A percentile compares a stretch with the other conserved stretches of the same genome.
Conservation (phyloP, 2,797 vertebrate genomes). For the Sebastes steindachneri region DNA sequence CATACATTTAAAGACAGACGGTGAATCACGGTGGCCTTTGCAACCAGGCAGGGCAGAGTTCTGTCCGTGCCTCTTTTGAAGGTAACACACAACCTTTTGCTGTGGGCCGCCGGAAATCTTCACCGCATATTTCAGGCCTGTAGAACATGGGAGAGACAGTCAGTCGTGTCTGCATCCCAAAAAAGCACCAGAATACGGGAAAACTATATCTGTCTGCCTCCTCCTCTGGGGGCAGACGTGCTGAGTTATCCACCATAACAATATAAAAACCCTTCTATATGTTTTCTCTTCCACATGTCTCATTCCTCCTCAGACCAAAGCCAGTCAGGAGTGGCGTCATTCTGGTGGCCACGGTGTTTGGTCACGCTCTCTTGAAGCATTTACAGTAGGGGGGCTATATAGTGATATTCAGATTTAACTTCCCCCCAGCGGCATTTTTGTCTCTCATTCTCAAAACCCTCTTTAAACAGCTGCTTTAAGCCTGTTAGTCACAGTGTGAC, state of each 20-base stretch:
- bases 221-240: not conserved
- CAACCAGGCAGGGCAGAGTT: not conserved
- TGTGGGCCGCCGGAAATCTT: not conserved
- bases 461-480: constrained; percentile 36
- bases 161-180: not conserved
- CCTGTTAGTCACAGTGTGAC: constrained; percentile 53
- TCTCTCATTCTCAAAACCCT: constrained; percentile 18
- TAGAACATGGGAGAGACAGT: not conserved
- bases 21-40: not conserved
- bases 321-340: constrained; percentile 12
- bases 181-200: constrained; percentile 19
- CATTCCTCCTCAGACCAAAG: constrained; percentile 9
- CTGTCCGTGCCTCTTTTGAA: constrained; percentile 4
- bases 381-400: constrained; percentile 14
- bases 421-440: constrained; percentile 12
- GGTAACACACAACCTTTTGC: constrained; percentile 2
- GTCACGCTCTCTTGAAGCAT: constrained; percentile 14
- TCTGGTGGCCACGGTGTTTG: constrained; percentile 1
- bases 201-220: not conserved
- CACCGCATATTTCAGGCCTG: not conserved
- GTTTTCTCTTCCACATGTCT: constrained; percentile 5
- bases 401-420: constrained; percentile 14
- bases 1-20: not conserved
- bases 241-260: constrained; percentile 26
- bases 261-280: not conserved